phyloP scores from a whole-genome alignment of 2,797 vertebrate genomes.

The Rallus crepitans region DNA sequence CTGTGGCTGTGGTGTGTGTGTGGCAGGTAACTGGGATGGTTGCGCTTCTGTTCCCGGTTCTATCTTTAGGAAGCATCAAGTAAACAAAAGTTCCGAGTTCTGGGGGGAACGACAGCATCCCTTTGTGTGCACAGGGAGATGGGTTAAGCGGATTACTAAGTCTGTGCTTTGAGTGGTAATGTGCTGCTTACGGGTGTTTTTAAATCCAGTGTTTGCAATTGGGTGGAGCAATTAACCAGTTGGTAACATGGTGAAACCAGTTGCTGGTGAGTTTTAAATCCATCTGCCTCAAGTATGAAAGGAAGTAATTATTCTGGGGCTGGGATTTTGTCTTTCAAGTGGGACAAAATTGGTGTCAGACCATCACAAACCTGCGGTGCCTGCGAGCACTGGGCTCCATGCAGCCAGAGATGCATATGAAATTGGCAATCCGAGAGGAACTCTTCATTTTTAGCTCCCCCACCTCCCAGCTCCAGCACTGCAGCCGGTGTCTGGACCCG shows the following conservation, averaged over 20 bases:
- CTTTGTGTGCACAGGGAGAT: neutral
- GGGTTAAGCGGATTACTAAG: neutral
- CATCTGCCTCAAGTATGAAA: neutral
- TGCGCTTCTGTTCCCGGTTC: neutral
- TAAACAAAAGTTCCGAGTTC: neutral
- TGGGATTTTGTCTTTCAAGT: neutral
- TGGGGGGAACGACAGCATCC: neutral
- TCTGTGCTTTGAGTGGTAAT: neutral
- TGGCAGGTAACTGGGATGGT: neutral
- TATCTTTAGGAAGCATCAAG: neutral
- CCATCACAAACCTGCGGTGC: neutral
- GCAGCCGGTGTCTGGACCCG: too few relatives aligned
- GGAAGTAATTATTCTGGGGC: neutral
- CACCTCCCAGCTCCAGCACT: too few relatives aligned
- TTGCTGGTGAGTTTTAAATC: neutral
- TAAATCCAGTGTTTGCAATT: neutral
- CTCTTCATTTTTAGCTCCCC: neutral
- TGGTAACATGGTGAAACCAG: neutral
- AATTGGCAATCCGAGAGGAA: neutral
- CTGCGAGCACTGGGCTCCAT: neutral
- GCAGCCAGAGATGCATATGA: fast-evolving
- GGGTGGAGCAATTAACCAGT: neutral
- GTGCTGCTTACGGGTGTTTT: neutral
- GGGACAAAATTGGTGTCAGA: neutral
- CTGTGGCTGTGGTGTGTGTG: neutral